Conservation (phyloP, 1,140 invertebrate species). For the Heterodera schachtii region DNA sequence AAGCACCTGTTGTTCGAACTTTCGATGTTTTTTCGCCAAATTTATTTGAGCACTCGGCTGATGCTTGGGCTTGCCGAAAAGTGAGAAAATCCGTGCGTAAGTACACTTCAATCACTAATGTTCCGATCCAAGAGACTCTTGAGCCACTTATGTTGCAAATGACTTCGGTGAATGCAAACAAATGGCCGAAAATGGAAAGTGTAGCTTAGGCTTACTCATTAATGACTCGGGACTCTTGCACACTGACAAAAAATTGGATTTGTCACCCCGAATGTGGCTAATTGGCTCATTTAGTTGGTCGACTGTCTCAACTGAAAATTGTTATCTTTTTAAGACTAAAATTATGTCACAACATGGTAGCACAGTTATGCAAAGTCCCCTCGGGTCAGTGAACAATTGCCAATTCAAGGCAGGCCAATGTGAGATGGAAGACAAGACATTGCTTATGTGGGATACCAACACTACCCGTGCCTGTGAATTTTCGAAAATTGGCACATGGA, state of each 20-base stretch:
- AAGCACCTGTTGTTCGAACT: not conserved
- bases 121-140: not conserved
- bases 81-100: not conserved
- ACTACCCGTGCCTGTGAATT: not conserved
- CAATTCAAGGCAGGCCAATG: not conserved
- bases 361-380: not conserved
- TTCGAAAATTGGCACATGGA: conserved; percentile 5
- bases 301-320: not conserved
- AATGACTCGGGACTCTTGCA: conserved; percentile 12
- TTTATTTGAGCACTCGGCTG: not conserved
- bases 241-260: not conserved
- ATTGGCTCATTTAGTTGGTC: conserved; percentile 4
- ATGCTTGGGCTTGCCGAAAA: conserved; percentile 9
- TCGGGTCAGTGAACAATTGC: not conserved
- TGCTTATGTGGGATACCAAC: not conserved
- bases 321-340: conserved; percentile 10
- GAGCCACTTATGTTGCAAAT: not conserved
- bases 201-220: not conserved
- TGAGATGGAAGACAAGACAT: not conserved
- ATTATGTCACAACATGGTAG: not conserved
- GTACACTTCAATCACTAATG: conserved; percentile 1
- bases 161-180: not conserved
- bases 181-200: conserved; percentile 5
- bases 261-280: conserved; percentile 4
- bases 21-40: not conserved